phyloP scores from a whole-genome alignment of 2,888 invertebrate species.

The Osedax fenrisi region DNA sequence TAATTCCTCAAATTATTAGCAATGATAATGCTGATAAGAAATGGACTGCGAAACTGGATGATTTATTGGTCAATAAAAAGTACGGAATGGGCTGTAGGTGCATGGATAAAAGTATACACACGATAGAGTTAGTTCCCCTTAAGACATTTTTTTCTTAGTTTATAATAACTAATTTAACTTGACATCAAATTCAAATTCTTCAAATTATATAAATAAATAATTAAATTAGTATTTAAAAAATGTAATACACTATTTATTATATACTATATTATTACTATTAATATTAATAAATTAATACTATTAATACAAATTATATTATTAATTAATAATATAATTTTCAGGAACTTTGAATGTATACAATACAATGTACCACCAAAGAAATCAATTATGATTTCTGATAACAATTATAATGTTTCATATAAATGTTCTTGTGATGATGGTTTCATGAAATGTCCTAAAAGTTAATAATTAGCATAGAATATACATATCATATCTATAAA shows the following conservation, averaged over 20 bases:
- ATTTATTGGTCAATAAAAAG: slow-evolving; percentile 45
- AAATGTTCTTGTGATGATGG: background rate
- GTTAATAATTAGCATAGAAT: too few species aligned
- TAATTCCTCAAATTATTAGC: too few species aligned
- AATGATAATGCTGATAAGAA: slow-evolving; percentile 43
- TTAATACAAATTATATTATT: background rate
- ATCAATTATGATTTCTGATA: background rate
- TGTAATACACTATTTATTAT: too few species aligned
- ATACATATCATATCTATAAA: too few species aligned
- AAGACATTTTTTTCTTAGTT: too few species aligned
- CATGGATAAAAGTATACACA: slow-evolving; percentile 41
- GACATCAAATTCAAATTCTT: too few species aligned
- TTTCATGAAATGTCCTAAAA: background rate
- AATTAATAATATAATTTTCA: background rate
- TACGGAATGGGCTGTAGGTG: slow-evolving; percentile 52
- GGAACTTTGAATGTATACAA: background rate
- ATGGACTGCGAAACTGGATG: slow-evolving; percentile 43
- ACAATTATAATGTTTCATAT: background rate
- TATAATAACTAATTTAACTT: too few species aligned
- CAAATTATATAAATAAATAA: too few species aligned
- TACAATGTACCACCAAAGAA: background rate
- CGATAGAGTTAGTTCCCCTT: slow-evolving; percentile 39
- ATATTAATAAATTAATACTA: background rate
- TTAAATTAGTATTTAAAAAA: too few species aligned
- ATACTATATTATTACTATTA: background rate